Percentiles rank a stretch among this genome's conserved stretches.
Conservation (phyloP, 2,888 invertebrate species). For the Morpho deidamia region DNA sequence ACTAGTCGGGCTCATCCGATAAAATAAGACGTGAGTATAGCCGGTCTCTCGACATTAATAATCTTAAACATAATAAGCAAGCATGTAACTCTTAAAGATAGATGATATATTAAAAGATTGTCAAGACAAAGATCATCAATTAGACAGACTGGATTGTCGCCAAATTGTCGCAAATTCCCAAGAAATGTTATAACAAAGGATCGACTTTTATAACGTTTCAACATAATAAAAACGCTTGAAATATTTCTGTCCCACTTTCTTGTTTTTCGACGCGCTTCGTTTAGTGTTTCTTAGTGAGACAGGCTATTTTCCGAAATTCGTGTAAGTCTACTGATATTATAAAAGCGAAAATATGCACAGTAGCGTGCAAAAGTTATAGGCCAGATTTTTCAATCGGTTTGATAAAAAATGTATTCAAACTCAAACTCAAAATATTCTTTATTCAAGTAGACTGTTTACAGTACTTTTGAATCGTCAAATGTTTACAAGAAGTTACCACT, state of each 20-base stretch:
- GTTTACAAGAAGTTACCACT: too few species aligned
- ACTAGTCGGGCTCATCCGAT: too few species aligned
- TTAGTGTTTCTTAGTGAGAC: background rate
- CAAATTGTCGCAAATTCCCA: conserved; percentile 34
- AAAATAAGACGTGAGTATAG: too few species aligned
- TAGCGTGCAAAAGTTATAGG: too few species aligned
- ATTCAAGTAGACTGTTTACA: too few species aligned
- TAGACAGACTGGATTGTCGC: conserved; percentile 35
- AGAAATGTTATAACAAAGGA: conserved; percentile 22
- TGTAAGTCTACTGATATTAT: background rate
- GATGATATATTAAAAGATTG: conserved; percentile 17
- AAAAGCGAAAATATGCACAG: too few species aligned
- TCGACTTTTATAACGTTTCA: conserved; percentile 5
- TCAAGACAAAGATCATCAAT: conserved; percentile 25
- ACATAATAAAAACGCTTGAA: conserved; percentile 1
- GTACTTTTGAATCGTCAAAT: too few species aligned
- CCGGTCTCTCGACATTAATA: too few species aligned
- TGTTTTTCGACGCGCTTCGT: background rate
- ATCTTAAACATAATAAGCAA: conserved; percentile 4
- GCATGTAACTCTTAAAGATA: conserved; percentile 6
- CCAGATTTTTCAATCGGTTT: too few species aligned
- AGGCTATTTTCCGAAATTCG: background rate
- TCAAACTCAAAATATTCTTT: too few species aligned
- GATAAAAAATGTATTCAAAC: too few species aligned
- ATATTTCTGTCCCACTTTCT: background rate